Evolutionary conservation across 2,888 invertebrate genomes (phyloP), one percentile per base, ranked within the genome.

Genomic region (Erebia ligea): DNA sequence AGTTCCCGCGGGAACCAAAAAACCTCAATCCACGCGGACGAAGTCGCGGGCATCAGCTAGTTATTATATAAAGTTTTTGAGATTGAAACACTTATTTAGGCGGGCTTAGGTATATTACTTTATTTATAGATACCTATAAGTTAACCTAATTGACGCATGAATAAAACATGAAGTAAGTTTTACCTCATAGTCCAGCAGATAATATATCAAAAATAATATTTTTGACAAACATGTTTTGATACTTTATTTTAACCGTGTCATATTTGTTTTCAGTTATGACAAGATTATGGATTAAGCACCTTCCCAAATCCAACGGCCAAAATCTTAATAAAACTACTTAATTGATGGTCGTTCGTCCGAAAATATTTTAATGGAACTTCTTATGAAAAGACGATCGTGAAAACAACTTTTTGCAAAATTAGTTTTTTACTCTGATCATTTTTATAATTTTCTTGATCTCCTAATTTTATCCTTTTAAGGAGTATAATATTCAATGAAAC

Each of bases 331-430:
- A 25, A 25, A 61, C 45, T 61, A 45, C 61, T 61, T 45, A 61
- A 61, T 61, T 61, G 61, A 61, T 61, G 61, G 45, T 61, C 13
- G 45, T 42, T 61, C 61, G 19, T 61, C 5, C 19, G 61, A 61
- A 48, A 61, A 61, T 45, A 61, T 61, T 45, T 61, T 45, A 61
- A 45, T 61, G 61, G 61, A 61, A 61, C 42, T 21, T 45, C 21
- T 19, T 19, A 62, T 62, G 45, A 62, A 62, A 19, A 42, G 42
- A 62, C 3, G 21, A 45, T 48, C 61, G 42, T 19, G 45, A 45
- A 61, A 61, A 61, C 61, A 62, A 62, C 61, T 62, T 62, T 42
- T 17, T 17, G 4, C 42, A 3, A 17, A 42, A 42, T 59, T 42
- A 40, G 61, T 48, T 21, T 62, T 62, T 19, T 4, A 10, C 11